phyloP scores from a whole-genome alignment of 2,113 vertebrate genomes.

The Drymodes brunneopygia region DNA sequence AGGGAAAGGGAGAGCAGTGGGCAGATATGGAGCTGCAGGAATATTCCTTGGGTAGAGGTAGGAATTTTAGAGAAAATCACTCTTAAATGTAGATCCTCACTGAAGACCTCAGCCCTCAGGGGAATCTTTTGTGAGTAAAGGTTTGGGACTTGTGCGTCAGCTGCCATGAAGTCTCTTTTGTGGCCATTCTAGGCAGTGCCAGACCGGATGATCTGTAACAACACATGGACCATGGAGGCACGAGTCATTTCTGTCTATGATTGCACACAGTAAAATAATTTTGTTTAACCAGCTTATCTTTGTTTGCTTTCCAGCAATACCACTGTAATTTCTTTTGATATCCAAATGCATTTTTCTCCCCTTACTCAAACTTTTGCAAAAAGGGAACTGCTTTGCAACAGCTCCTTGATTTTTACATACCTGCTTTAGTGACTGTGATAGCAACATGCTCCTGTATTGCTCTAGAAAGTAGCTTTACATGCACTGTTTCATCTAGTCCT shows the following conservation, averaged over 20 bases:
- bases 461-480: slow-evolving; percentile 36
- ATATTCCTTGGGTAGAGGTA: neutral
- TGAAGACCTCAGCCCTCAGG: neutral
- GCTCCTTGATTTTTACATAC: neutral
- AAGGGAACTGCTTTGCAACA: neutral
- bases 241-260: neutral
- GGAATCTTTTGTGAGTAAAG: neutral
- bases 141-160: neutral
- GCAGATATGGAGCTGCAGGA: neutral
- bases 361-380: neutral
- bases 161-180: neutral
- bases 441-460: neutral
- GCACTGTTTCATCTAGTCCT: slow-evolving; percentile 52
- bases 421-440: neutral
- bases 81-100: neutral
- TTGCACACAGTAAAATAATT: neutral
- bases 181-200: neutral
- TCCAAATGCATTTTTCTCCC: neutral
- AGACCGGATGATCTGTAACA: neutral
- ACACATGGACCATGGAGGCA: neutral
- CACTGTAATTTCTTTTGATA: neutral
- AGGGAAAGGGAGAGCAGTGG: neutral
- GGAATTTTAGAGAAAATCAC: neutral
- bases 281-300: neutral
- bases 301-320: neutral